A percentile compares a stretch with the other conserved stretches of the same genome.
phyloP scores from a whole-genome alignment of 1,140 invertebrate genomes.

The Drosophila repletoides region DNA sequence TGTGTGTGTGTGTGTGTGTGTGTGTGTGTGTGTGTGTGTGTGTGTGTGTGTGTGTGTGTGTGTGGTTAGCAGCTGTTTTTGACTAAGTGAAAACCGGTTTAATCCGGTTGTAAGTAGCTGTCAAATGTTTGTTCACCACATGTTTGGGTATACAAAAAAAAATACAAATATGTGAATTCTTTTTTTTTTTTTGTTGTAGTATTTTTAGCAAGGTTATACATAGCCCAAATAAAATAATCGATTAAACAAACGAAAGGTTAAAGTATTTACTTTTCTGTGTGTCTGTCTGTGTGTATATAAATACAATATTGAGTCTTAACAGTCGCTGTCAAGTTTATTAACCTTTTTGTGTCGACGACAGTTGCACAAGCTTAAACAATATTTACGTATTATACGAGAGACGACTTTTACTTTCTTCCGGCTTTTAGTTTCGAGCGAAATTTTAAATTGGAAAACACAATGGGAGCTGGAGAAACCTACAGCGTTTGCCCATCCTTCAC shows the following conservation, averaged over 20 bases:
- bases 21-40: constrained; percentile 1
- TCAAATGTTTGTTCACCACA: constrained; percentile 46
- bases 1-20: constrained; percentile 7
- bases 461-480: background rate
- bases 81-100: constrained; percentile 33
- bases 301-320: constrained; percentile 9
- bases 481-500: background rate
- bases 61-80: constrained; percentile 63
- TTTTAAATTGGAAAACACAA: constrained; percentile 12
- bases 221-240: constrained; percentile 44
- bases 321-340: constrained; percentile 63
- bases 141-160: constrained; percentile 23
- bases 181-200: constrained; percentile 25
- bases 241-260: constrained; percentile 79
- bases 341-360: constrained; percentile 44
- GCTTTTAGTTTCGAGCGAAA: background rate
- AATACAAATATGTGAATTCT: constrained; percentile 12
- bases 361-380: constrained; percentile 27
- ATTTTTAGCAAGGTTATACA: constrained; percentile 74
- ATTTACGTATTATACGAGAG: background rate
- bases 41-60: background rate
- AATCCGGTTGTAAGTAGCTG: constrained; percentile 24
- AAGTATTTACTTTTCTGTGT: constrained; percentile 29
- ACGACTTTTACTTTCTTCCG: constrained; percentile 63
- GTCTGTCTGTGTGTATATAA: constrained; percentile 3